These are phyloP conservation scores for Gasteruption jaculator DNA, from an alignment of 2,888 invertebrate genomes.

Conservation along the genomic window DNA sequence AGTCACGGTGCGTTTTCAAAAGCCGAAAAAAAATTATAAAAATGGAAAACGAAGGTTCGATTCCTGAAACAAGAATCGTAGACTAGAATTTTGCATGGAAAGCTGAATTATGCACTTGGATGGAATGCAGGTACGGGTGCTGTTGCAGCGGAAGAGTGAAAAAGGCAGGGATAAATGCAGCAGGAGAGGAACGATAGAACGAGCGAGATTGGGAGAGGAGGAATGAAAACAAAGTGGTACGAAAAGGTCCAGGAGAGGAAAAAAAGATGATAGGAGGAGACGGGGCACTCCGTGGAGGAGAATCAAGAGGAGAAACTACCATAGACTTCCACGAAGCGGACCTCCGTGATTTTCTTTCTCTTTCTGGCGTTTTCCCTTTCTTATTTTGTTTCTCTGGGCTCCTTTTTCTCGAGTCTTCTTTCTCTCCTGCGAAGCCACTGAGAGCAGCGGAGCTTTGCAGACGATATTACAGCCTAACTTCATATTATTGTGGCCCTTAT, in stretches of 20 bases:
- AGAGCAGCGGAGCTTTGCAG: constrained; percentile 13
- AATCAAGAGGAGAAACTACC: constrained; percentile 20
- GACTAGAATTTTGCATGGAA: too few species aligned
- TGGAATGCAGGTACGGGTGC: constrained; percentile 9
- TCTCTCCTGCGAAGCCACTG: constrained; percentile 2
- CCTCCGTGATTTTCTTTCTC: constrained; percentile 28
- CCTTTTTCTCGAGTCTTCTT: constrained; percentile 20
- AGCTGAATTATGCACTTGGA: constrained; percentile 16
- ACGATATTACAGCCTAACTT: constrained; percentile 37
- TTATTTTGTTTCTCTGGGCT: too few species aligned
- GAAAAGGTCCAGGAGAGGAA: constrained; percentile 6
- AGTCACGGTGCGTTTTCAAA: too few species aligned
- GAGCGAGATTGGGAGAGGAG: constrained; percentile 14
- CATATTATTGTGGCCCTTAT: constrained; percentile 37
- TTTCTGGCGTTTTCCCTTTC: too few species aligned
- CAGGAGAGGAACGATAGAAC: constrained; percentile 4
- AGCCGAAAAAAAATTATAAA: too few species aligned
- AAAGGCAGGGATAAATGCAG: constrained; percentile 6
- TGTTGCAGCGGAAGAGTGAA: constrained; percentile 4
- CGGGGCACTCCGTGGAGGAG: constrained; percentile 14
- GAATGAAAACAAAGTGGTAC: constrained; percentile 7
- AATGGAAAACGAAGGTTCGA: too few species aligned
- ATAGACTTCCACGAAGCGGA: constrained; percentile 41
- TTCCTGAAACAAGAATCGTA: too few species aligned
- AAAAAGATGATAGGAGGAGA: constrained; percentile 6